Conservation (phyloP, 2,797 vertebrate species). For the Lepilemur ruficaudatus region DNA sequence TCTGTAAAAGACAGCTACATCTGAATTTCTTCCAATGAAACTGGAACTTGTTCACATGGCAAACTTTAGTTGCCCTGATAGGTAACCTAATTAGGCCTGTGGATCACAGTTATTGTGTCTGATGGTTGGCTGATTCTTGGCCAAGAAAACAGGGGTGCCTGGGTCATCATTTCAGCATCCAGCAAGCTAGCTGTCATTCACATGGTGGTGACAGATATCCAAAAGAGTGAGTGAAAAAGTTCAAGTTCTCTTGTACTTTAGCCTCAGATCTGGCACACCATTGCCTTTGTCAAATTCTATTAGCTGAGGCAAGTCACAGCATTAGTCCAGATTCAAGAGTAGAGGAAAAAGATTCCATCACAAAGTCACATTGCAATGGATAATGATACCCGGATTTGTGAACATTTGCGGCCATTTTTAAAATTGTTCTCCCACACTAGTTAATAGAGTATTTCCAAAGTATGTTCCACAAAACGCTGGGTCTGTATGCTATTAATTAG, state of each 20-base stretch:
- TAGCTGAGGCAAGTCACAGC: neutral
- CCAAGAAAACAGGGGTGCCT: neutral
- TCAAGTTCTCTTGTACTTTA: neutral
- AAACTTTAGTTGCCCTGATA: too few species aligned
- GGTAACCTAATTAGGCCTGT: too few species aligned
- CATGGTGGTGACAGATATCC: too few species aligned
- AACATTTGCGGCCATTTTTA: neutral
- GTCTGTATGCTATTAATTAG: neutral
- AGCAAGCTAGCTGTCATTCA: neutral
- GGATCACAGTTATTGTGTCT: neutral
- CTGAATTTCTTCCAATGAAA: too few species aligned
- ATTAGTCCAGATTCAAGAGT: neutral
- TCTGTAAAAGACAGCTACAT: too few species aligned
- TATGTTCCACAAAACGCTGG: neutral
- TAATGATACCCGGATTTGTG: neutral
- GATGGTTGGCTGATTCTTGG: neutral
- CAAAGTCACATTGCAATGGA: neutral
- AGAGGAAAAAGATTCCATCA: neutral
- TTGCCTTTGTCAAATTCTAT: neutral
- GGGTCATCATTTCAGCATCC: neutral
- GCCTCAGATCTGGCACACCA: neutral
- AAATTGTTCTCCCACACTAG: neutral
- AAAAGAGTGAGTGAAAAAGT: neutral
- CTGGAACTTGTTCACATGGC: too few species aligned
- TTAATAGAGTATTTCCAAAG: conserved; percentile 3